phyloP scores from a whole-genome alignment of 2,888 invertebrate species.

The Oscheius onirici region DNA sequence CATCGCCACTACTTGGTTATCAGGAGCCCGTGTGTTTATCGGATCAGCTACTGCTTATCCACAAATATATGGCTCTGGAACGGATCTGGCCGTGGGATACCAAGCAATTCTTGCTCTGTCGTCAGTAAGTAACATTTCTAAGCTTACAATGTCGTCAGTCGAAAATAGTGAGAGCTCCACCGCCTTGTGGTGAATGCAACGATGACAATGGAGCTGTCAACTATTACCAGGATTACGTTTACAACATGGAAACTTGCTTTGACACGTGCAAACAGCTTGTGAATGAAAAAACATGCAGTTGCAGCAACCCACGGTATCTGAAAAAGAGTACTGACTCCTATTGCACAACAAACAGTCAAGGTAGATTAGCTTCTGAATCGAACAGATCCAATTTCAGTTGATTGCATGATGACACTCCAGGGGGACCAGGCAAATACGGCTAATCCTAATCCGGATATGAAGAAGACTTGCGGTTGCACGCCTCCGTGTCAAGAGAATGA shows the following conservation, averaged over 20 bases:
- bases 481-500: conserved; percentile 50
- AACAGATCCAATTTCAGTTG: conserved; percentile 38
- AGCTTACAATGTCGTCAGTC: conserved; percentile 26
- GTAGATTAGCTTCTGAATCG: neutral
- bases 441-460: conserved; percentile 46
- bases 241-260: conserved; percentile 56
- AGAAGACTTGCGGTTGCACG: conserved; percentile 43
- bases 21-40: conserved; percentile 43
- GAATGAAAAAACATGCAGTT: conserved; percentile 41
- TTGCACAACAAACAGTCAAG: conserved; percentile 33
- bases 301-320: conserved; percentile 40
- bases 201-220: neutral
- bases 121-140: conserved; percentile 26
- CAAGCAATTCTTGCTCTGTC: conserved; percentile 49
- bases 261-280: conserved; percentile 53
- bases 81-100: conserved; percentile 53
- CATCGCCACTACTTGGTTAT: conserved; percentile 43
- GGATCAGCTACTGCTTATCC: conserved; percentile 36
- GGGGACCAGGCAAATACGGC: conserved; percentile 47
- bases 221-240: conserved; percentile 40
- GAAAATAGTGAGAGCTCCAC: conserved; percentile 40
- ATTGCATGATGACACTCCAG: conserved; percentile 46
- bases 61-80: conserved; percentile 44
- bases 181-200: conserved; percentile 48
- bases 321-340: conserved; percentile 27